These are phyloP conservation scores for Pipa parva DNA, from an alignment of 2,113 vertebrate genomes.

Conservation along the genomic window DNA sequence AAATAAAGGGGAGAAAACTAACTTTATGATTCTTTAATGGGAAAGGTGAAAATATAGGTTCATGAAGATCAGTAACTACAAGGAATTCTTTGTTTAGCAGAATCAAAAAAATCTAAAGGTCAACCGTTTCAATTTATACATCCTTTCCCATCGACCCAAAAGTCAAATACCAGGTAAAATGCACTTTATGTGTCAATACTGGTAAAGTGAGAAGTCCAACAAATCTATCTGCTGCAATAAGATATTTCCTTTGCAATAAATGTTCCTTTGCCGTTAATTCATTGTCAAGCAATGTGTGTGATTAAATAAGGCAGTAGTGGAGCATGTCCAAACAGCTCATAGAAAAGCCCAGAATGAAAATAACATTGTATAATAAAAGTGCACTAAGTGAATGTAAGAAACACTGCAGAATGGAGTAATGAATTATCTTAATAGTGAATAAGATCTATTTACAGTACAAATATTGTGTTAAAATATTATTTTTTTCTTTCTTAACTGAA, in stretches of 20 bases:
- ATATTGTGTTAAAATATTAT: no score
- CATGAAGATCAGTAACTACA: neutral
- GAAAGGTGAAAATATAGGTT: neutral
- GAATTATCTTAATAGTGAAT: no score
- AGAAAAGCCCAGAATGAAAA: no score
- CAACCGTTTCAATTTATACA: slow-evolving; percentile 6
- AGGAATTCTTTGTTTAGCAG: slow-evolving; percentile 3
- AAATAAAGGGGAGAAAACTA: no score
- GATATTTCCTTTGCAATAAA: neutral
- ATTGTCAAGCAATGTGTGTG: neutral
- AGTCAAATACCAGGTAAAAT: slow-evolving; percentile 12
- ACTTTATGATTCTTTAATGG: neutral
- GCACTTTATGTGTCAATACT: slow-evolving; percentile 1
- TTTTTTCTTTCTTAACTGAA: no score
- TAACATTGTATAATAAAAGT: no score
- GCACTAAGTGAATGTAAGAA: no score
- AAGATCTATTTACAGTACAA: no score
- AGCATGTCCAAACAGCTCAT: neutral
- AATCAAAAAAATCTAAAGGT: slow-evolving; percentile 13
- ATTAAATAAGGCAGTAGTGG: neutral
- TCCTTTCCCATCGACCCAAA: slow-evolving; percentile 5
- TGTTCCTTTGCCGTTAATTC: neutral
- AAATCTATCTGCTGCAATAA: neutral
- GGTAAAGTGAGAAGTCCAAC: neutral
- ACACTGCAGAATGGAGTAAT: no score